These are phyloP conservation scores for Patiria miniata DNA, from an alignment of 35 echinoderm and acorn worm species.

Conservation along the genomic window DNA sequence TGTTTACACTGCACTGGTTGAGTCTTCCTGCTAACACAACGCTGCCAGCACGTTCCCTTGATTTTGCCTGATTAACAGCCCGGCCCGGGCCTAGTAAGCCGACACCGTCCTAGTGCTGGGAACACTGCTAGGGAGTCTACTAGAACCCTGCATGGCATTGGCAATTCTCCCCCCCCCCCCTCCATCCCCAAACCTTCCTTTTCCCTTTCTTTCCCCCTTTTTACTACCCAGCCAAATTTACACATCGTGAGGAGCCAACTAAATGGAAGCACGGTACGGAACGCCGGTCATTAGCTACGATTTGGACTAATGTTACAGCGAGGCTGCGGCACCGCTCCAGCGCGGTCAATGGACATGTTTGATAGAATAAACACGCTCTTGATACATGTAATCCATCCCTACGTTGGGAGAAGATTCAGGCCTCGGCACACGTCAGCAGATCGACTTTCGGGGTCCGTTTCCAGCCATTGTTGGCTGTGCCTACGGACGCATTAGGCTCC, in stretches of 20 bases:
- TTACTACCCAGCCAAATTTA: slow-evolving; percentile 1
- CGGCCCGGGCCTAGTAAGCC: not conserved
- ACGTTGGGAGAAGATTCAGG: slow-evolving; percentile 13
- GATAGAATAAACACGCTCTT: slow-evolving; percentile 33
- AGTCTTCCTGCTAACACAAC: slow-evolving; percentile 25
- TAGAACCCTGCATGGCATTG: not conserved
- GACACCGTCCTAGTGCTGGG: slow-evolving; percentile 8
- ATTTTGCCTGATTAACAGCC: slow-evolving; percentile 9
- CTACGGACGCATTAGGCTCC: slow-evolving; percentile 32
- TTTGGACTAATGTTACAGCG: slow-evolving; percentile 33
- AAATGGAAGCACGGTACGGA: slow-evolving; percentile 30
- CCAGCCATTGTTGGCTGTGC: slow-evolving; percentile 28
- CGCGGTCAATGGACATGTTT: slow-evolving; percentile 28
- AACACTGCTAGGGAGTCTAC: not conserved
- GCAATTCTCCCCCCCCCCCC: not conserved
- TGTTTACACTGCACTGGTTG: slow-evolving; percentile 30
- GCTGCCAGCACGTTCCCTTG: slow-evolving; percentile 27
- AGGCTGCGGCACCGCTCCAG: slow-evolving; percentile 21
- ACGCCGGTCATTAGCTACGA: slow-evolving; percentile 32
- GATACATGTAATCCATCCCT: slow-evolving; percentile 33
- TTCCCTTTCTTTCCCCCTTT: too few relatives aligned
- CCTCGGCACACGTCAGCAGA: slow-evolving; percentile 21
- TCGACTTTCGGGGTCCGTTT: slow-evolving; percentile 27
- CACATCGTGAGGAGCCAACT: slow-evolving; percentile 30
- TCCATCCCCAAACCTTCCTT: too few relatives aligned